phyloP scores from a whole-genome alignment of 2,113 vertebrate genomes.

The Odobenus rosmarus region DNA sequence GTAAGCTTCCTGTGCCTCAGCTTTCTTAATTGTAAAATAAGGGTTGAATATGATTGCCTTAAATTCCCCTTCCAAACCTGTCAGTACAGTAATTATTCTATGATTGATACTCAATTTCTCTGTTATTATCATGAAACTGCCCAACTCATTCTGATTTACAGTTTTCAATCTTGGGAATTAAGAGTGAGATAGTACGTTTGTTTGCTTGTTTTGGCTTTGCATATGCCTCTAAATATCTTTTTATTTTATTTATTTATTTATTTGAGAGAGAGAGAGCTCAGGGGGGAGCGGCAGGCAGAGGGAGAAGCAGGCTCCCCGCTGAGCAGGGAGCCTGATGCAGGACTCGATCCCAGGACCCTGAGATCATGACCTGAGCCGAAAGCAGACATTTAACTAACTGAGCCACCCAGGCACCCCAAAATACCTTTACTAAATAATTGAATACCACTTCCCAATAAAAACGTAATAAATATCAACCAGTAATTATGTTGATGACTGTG shows the following conservation, averaged over 20 bases:
- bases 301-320: no score
- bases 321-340: no score
- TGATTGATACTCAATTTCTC: not conserved
- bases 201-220: not conserved
- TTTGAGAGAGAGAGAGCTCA: no score
- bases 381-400: no score
- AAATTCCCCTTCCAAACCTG: not conserved
- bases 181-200: not conserved
- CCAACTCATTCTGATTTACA: not conserved
- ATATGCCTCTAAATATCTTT: not conserved
- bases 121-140: not conserved
- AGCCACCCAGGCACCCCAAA: not conserved
- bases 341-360: no score
- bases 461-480: not conserved
- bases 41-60: not conserved
- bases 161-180: slow-evolving; percentile 1
- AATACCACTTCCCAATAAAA: not conserved
- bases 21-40: not conserved
- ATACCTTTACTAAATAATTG: not conserved
- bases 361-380: no score
- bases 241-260: no score
- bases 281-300: no score
- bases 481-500: not conserved
- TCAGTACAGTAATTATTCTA: not conserved
- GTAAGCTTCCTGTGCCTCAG: not conserved